Percentiles rank a stretch among this genome's conserved stretches.
These are phyloP conservation scores for Dromius quadrimaculatus DNA, from an alignment of 2,888 invertebrate genomes.

Conservation along the genomic window DNA sequence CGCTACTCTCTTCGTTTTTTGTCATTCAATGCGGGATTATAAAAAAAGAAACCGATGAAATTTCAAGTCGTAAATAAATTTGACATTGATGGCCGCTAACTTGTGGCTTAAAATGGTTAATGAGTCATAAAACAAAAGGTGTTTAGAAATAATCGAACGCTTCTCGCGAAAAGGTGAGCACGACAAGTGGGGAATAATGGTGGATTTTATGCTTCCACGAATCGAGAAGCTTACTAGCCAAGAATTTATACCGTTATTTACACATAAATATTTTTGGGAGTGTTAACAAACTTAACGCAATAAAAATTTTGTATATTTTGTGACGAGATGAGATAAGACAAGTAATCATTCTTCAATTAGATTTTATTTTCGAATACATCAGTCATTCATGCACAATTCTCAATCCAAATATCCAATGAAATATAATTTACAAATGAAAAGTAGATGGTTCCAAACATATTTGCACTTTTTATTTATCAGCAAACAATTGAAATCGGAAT, in stretches of 20 bases:
- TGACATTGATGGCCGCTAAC: slow-evolving; percentile 42
- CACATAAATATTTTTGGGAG: no score
- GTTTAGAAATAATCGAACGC: slow-evolving; percentile 38
- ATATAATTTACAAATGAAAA: no score
- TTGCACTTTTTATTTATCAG: slow-evolving; percentile 16
- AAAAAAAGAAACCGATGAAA: slow-evolving; percentile 36
- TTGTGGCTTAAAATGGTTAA: slow-evolving; percentile 38
- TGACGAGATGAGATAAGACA: no score
- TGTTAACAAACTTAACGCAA: no score
- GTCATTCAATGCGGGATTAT: slow-evolving; percentile 12
- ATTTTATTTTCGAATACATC: no score
- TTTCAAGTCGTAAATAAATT: slow-evolving; percentile 42
- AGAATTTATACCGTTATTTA: no score
- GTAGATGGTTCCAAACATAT: no score
- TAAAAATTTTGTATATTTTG: no score
- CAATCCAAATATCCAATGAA: no score
- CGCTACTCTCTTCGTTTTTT: slow-evolving; percentile 19
- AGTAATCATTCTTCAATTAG: no score
- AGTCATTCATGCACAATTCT: no score
- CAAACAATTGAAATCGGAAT: slow-evolving; percentile 25
- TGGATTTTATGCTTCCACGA: neutral
- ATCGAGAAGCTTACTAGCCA: no score
- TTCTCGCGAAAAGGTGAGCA: slow-evolving; percentile 35
- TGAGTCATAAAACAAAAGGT: slow-evolving; percentile 46
- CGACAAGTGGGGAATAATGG: slow-evolving; percentile 2